phyloP scores from a whole-genome alignment of 1,140 invertebrate genomes.

The Panagrolaimus sp. region DNA sequence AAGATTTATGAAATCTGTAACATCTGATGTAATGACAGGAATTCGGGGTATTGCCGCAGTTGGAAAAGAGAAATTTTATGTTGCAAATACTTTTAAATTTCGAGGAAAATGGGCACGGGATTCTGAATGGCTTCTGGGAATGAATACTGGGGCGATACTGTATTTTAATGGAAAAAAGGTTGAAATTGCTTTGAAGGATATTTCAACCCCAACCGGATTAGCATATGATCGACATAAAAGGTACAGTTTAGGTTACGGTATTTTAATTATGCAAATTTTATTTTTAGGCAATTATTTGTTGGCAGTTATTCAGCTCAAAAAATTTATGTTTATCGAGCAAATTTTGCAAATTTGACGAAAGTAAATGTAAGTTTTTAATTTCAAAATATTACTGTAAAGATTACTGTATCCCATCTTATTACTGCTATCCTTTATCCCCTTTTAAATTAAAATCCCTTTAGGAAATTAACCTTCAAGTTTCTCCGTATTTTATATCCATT shows the following conservation, averaged over 20 bases:
- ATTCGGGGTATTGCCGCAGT: not conserved
- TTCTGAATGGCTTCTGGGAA: not conserved
- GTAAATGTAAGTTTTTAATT: slow-evolving; percentile 2
- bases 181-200: not conserved
- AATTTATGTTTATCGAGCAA: not conserved
- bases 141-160: slow-evolving; percentile 4
- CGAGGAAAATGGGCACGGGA: not conserved
- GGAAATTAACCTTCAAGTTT: slow-evolving; percentile 3
- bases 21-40: not conserved
- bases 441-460: too few relatives aligned
- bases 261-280: too few relatives aligned
- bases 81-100: not conserved
- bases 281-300: slow-evolving; percentile 4
- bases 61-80: not conserved
- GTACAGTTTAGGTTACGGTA: too few relatives aligned
- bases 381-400: too few relatives aligned
- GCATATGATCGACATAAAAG: slow-evolving; percentile 7
- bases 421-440: too few relatives aligned
- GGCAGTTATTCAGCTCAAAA: not conserved
- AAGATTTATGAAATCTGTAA: not conserved
- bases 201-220: not conserved
- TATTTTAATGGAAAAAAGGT: slow-evolving; percentile 9
- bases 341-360: not conserved
- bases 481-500: not conserved
- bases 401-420: too few relatives aligned